Evolutionary conservation across 2,113 vertebrate species (phyloP), one percentile per base, ranked within the genome.

Genomic region (Heloderma charlesbogerti): DNA sequence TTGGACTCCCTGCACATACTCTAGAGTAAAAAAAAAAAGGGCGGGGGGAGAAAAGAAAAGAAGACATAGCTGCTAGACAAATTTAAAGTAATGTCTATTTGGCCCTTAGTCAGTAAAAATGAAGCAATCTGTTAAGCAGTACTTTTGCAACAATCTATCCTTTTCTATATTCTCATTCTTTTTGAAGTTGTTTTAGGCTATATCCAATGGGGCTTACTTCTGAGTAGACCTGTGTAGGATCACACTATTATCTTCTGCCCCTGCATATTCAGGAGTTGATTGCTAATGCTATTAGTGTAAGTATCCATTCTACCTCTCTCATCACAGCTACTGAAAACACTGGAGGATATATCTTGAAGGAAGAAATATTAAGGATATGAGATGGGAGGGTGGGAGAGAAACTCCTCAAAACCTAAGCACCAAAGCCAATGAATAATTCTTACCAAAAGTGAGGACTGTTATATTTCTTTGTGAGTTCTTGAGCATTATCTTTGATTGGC

Each of bases 371-470:
- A 69, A 69, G 48, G 27, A 43, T 45, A 40, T 40, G 45, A 85
- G 40, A 45, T 34, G 37, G 5, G 10, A 48, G 37, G 18, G 37
- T 37, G 4, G 31, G 22, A 22, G n/a, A 13, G 40, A 66, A 66
- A 13, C 57, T 31, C 83, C 40, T 84, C 37, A 67, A 66, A 80
- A 69, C 31, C 5, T 40, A 4, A 82, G 15, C 57, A 88, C 67
- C 15, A 3, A 67, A 87, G 77, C 71, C n/a, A 83, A 92, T 93
- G 57, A 57, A 94, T 91, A 93, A 88, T 93, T 95, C 88, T 94
- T 84, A 48, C 25, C 0, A 54, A 88, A 89, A 67, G 12, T 31
- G 2, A 79, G 87, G 75, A 13, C 13, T 92, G 34, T 94, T 84
- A 63, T 74, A 78, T 87, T 43, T 82, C 67, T 91, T 85, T 92